Conservation (phyloP, 2,797 vertebrate genomes). For the Tiaroga cobitis region DNA sequence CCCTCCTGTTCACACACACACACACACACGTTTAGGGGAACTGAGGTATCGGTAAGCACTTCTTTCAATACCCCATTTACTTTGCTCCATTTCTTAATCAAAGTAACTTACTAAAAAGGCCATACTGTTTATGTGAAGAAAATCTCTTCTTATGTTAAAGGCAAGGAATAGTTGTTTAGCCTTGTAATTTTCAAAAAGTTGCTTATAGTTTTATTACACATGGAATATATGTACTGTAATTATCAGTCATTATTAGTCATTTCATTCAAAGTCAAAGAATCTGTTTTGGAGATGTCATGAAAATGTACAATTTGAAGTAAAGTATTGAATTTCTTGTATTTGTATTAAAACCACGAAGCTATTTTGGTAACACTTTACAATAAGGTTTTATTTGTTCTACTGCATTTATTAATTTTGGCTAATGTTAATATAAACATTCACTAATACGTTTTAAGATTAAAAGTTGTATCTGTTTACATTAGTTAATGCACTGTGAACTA, state of each 20-base stretch:
- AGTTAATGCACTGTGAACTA: not conserved
- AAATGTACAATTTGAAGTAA: not conserved
- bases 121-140: not conserved
- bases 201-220: not conserved
- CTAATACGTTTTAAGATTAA: not conserved
- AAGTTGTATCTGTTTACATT: not conserved
- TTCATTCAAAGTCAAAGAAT: not conserved
- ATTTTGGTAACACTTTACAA: not conserved
- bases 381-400: not conserved
- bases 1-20: slow-evolving; percentile 18
- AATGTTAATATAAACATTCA: not conserved
- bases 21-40: not conserved
- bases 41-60: not conserved
- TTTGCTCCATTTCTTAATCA: not conserved
- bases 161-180: no score
- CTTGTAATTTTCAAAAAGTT: not conserved
- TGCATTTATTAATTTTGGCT: not conserved
- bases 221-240: not conserved
- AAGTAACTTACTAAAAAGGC: not conserved
- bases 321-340: not conserved
- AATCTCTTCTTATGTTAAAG: not conserved
- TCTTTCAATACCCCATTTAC: not conserved
- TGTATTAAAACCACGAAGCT: not conserved
- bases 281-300: not conserved
- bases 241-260: not conserved